phyloP scores from a whole-genome alignment of 1,140 invertebrate genomes.

The Drosophila paulistorum region DNA sequence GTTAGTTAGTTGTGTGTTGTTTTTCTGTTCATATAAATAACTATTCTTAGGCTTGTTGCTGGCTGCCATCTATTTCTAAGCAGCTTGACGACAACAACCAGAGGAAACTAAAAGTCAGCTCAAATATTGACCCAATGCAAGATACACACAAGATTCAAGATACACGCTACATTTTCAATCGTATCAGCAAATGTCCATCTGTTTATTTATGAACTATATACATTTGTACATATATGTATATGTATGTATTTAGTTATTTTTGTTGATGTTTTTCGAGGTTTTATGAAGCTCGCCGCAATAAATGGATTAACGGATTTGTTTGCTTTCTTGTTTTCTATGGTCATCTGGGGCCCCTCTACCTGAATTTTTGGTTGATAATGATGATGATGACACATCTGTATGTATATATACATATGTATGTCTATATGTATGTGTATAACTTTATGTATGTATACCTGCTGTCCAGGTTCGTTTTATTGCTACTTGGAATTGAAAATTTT shows the following conservation, averaged over 20 bases:
- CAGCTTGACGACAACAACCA: background rate
- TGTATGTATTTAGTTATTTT: background rate
- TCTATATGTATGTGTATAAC: background rate
- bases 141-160: background rate
- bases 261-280: constrained; percentile 2
- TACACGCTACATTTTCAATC: background rate
- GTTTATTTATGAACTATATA: constrained; percentile 16
- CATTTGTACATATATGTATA: background rate
- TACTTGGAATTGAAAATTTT: constrained; percentile 20
- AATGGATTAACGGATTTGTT: constrained; percentile 22
- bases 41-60: background rate
- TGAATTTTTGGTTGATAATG: constrained; percentile 13
- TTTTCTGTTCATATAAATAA: background rate
- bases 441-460: background rate
- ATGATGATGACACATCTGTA: constrained; percentile 6
- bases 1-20: background rate
- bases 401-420: background rate
- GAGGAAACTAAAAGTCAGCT: background rate
- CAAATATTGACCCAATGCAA: constrained; percentile 14
- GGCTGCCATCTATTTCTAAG: background rate
- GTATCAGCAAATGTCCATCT: constrained; percentile 19
- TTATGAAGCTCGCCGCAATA: constrained; percentile 13
- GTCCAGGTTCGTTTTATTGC: constrained; percentile 12
- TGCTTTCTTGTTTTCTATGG: constrained; percentile 3
- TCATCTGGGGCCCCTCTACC: background rate